Evolutionary conservation across 2,888 invertebrate genomes (phyloP).

Genomic region (Lapara coniferarum): DNA sequence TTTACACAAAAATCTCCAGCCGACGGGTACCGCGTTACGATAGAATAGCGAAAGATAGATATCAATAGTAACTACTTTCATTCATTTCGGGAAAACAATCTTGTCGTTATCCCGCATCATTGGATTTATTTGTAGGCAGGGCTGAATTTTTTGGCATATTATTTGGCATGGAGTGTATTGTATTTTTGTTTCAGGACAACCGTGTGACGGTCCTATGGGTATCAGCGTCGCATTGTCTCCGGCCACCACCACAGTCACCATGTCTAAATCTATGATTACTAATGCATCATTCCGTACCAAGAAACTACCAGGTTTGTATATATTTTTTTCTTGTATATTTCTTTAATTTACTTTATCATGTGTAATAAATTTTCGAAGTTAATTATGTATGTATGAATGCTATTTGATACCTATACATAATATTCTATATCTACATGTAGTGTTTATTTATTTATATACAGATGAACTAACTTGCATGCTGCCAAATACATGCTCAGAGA

Average conservation of each 20-base stretch:
- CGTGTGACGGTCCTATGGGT: constrained; percentile 92
- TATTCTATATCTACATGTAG: not conserved
- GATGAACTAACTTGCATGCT: constrained; percentile 62
- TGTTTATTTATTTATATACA: constrained; percentile 52
- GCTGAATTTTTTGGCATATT: no score
- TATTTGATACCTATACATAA: constrained; percentile 23
- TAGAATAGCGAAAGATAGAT: no score
- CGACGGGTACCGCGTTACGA: no score
- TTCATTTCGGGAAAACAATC: no score
- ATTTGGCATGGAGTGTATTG: no score
- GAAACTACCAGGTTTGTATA: constrained; percentile 92
- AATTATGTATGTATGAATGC: no score
- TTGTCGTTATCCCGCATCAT: no score
- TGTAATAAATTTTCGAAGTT: no score
- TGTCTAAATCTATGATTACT: constrained; percentile 97
- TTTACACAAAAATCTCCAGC: no score
- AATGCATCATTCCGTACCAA: constrained; percentile 99
- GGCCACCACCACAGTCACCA: constrained; percentile 88
- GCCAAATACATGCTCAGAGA: constrained; percentile 64
- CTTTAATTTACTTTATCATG: no score
- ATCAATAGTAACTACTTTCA: no score
- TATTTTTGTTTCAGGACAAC: constrained; percentile 81
- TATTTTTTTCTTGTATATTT: constrained; percentile 4
- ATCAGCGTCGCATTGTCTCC: constrained; percentile 91
- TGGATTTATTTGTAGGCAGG: no score